Conservation (phyloP, 2,797 vertebrate genomes). For the Cyclura pinguis region DNA sequence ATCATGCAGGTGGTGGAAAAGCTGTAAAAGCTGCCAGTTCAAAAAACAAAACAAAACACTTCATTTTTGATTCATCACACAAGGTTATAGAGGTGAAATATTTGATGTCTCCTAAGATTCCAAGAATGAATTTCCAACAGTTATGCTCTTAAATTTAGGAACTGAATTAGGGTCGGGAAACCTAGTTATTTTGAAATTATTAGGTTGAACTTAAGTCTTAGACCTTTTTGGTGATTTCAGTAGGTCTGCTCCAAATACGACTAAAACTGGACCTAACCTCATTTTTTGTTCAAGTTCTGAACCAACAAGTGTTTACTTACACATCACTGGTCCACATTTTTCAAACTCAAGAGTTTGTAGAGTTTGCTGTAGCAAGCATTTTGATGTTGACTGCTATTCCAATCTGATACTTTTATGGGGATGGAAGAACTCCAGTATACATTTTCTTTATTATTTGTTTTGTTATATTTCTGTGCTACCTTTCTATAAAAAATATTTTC, state of each 20-base stretch:
- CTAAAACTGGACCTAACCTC: no score
- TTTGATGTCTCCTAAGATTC: not conserved
- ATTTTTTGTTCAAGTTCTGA: no score
- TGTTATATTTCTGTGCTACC: not conserved
- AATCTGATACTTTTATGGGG: not conserved
- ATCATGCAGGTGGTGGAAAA: no score
- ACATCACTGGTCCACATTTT: not conserved
- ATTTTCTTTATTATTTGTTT: not conserved
- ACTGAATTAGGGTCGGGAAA: not conserved
- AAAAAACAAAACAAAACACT: not conserved
- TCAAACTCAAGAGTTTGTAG: not conserved
- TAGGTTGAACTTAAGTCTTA: no score
- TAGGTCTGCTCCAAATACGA: no score
- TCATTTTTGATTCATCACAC: conserved; percentile 30
- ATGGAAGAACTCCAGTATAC: not conserved
- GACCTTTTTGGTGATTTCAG: no score
- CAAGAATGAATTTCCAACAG: no score
- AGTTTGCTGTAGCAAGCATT: not conserved
- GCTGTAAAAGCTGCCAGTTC: no score
- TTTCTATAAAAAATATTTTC: not conserved
- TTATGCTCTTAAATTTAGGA: not conserved
- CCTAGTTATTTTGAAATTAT: not conserved
- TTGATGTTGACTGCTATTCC: not conserved
- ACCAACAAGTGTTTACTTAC: no score
- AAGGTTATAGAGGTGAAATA: not conserved